Base-by-base conservation (phyloP, 1,140 invertebrate species). In the Oreohelix idahoensis region DNA sequence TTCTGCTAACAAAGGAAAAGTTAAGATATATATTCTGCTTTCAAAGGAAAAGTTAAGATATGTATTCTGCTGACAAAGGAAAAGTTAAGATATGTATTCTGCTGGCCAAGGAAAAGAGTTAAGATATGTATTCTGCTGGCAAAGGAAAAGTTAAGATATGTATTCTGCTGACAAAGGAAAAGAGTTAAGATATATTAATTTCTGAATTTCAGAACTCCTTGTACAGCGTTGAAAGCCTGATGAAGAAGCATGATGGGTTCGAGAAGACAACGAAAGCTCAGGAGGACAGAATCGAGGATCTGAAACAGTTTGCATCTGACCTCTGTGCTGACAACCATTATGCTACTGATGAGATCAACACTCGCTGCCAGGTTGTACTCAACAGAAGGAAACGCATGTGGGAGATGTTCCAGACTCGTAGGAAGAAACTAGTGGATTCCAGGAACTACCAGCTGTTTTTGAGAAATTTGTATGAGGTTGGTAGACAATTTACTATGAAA, bases 221-320 rank as follows among this genome's bases (percentile, higher is more conserved):
- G 20, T 98, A 99, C 92, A 97, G 97, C 15, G 98, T 99, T 0
- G 98, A 99, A 92, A 97, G 97, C 11, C 92, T 99, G 70, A 96
- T 99, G 45, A 99, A 99, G 93, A 99, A 99, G 90, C 98, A 99
- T 92, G 98, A 99, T 91, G 98, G 99, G 92, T 99, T 99, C 92
- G 98, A 99, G 92, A 99, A 99, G 93, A 98, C 97, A 10, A 93
- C 99, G 0, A 97, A 97, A 26, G 98, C 98, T 20, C 98, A 99
- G 89, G 97, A 99, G 90, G 98, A 99, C 89, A 98, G 98, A 93
- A 98, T 99, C 85, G 98, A 91, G 29, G 89, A 90, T 38, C 90
- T 99, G 32, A 97, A 99, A 91, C 97, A 99, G 90, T 98, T 99
- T 93, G 98, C 98, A 15, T 96, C 97, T 4, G 97, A 97, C 84